Conservation (phyloP, 2,113 vertebrate genomes). For the Myiozetetes cayanensis region DNA sequence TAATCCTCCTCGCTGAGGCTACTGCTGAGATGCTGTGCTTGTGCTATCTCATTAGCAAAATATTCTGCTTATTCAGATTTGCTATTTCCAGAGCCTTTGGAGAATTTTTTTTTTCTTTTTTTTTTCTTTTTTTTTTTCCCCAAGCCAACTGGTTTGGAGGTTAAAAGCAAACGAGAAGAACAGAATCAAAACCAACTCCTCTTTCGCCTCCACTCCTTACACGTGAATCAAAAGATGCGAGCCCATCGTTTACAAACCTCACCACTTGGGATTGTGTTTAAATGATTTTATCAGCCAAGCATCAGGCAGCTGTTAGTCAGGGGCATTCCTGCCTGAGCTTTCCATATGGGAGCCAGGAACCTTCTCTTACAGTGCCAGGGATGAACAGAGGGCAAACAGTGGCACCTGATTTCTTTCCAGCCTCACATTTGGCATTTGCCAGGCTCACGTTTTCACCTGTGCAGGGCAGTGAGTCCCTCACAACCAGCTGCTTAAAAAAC, state of each 20-base stretch:
- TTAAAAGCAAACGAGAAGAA: not conserved
- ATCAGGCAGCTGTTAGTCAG: not conserved
- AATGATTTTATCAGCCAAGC: not conserved
- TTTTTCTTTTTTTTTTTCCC: not conserved
- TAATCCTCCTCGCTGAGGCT: not conserved
- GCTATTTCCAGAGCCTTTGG: constrained; percentile 15
- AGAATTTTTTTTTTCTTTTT: constrained; percentile 1
- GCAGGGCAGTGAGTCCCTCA: not conserved
- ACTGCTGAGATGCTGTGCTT: not conserved
- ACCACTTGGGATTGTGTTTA: not conserved
- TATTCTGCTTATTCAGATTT: constrained; percentile 29
- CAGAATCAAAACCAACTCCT: not conserved
- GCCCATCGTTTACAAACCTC: not conserved
- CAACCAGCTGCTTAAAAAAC: not conserved
- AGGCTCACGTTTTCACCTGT: not conserved
- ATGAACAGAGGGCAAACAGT: not conserved
- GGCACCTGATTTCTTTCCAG: not conserved
- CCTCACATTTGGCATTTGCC: not conserved
- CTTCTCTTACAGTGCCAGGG: not conserved
- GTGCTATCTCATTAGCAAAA: constrained; percentile 13
- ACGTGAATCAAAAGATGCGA: not conserved
- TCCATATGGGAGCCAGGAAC: not conserved
- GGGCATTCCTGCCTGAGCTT: not conserved
- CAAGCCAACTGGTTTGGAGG: not conserved
- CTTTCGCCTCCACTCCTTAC: not conserved